A percentile compares a stretch with the other conserved stretches of the same genome.
These are phyloP conservation scores for Melanchra persicariae DNA, from an alignment of 2,888 invertebrate species.

Conservation along the genomic window DNA sequence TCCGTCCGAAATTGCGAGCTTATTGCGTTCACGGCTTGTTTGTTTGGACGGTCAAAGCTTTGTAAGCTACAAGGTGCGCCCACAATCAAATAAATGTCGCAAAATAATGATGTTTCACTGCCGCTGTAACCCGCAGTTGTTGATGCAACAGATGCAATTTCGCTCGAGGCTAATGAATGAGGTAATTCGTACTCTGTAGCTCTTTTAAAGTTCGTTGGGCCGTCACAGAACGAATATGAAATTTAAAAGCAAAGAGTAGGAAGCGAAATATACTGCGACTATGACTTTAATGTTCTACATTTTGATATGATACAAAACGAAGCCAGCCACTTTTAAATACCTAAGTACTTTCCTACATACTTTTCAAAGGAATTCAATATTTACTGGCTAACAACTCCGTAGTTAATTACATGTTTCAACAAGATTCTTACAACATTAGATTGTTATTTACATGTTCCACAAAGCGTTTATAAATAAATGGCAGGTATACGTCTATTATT, in stretches of 20 bases:
- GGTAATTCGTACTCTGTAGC: slow-evolving; percentile 39
- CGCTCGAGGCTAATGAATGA: slow-evolving; percentile 38
- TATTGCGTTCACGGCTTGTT: slow-evolving; percentile 87
- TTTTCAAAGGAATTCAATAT: slow-evolving; percentile 35
- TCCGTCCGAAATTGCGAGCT: slow-evolving; percentile 85
- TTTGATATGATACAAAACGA: slow-evolving; percentile 30
- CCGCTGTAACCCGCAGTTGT: slow-evolving; percentile 45
- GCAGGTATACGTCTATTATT: slow-evolving; percentile 2
- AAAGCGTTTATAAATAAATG: slow-evolving; percentile 8
- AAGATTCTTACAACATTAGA: slow-evolving; percentile 24
- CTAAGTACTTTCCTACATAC: neutral
- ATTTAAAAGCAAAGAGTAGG: slow-evolving; percentile 31
- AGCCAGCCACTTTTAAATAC: slow-evolving; percentile 40
- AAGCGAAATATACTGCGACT: slow-evolving; percentile 34
- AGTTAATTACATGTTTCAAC: slow-evolving; percentile 26
- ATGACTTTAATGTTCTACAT: slow-evolving; percentile 37
- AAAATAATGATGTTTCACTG: slow-evolving; percentile 70
- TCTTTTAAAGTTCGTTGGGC: slow-evolving; percentile 32
- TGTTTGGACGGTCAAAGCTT: slow-evolving; percentile 86
- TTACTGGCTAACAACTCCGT: slow-evolving; percentile 12
- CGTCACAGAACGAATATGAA: slow-evolving; percentile 37
- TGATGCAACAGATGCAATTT: slow-evolving; percentile 59
- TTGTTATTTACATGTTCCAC: slow-evolving; percentile 5
- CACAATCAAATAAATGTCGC: slow-evolving; percentile 80
- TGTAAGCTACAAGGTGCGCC: slow-evolving; percentile 82